These are phyloP conservation scores for Toxonevra muliebris DNA, from an alignment of 2,888 invertebrate species.

Conservation along the genomic window DNA sequence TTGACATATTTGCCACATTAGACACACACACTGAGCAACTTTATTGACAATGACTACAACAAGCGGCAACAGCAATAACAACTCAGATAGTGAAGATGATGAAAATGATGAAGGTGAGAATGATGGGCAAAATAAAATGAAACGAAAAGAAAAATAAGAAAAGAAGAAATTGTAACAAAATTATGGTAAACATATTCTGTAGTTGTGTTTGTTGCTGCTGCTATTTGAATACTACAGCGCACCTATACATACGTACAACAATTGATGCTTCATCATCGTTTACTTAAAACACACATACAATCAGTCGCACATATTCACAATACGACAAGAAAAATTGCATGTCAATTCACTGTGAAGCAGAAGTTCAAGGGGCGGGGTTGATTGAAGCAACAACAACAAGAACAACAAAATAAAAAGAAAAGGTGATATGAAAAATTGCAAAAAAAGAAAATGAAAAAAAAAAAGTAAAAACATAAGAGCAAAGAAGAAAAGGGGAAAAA, in stretches of 20 bases:
- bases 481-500: slow-evolving; percentile 12
- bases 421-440: background rate
- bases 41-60: slow-evolving; percentile 25
- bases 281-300: too few relatives aligned
- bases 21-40: slow-evolving; percentile 28
- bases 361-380: slow-evolving; percentile 43
- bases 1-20: slow-evolving; percentile 36
- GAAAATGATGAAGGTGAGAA: background rate
- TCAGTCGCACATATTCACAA: too few relatives aligned
- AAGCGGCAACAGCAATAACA: slow-evolving; percentile 18
- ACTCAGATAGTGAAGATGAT: background rate
- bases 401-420: slow-evolving; percentile 3
- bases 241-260: too few relatives aligned
- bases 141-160: slow-evolving; percentile 2
- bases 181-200: slow-evolving; percentile 15
- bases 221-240: too few relatives aligned
- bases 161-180: slow-evolving; percentile 1
- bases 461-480: slow-evolving; percentile 29
- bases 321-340: too few relatives aligned
- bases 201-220: too few relatives aligned
- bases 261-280: too few relatives aligned
- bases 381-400: slow-evolving; percentile 2
- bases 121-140: slow-evolving; percentile 2
- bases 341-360: background rate
- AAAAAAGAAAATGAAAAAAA: slow-evolving; percentile 25